Evolutionary conservation across 2,113 vertebrate species (phyloP), one percentile per base, ranked within the genome.

Genomic region (Embiotoca jacksoni): DNA sequence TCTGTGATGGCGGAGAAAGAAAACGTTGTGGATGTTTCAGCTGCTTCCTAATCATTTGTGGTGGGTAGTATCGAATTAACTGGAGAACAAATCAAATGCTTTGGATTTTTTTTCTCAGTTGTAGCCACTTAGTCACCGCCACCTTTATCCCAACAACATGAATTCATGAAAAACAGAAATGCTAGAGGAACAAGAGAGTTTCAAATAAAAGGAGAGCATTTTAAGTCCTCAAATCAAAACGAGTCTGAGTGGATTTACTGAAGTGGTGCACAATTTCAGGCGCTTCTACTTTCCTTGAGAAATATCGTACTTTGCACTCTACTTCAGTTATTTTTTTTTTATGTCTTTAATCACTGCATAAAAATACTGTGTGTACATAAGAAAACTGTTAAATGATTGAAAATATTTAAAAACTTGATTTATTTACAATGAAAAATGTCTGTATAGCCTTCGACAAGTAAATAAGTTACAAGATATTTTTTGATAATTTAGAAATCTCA

Each of bases 1-100:
- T 83, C 59, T 32, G 30, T 83, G 66, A 73, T 52, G 71, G 82
- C 78, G 73, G 63, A 44, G 69, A 66, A 60, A 13, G 69, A 75
- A 77, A 78, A 83, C 61, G 52, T 75, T 83, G 58, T 69, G 74
- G 75, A 70, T 76, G 71, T 85, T 82, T 81, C 61, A 80, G 78
- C 80, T 79, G 79, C 63, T 80, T 67, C 81, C 54, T 68, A 70
- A 84, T 91, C 80, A 92, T 90, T 90, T 84, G 79, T 88, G 71
- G 80, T 36, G 15, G 0, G 64, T 54, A 77, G 73, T 59, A 71
- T 84, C 64, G 61, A 80, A 68, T 78, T 74, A 41, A 78, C 68
- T 79, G 63, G 47, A 74, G 62, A 82, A 73, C 59, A 65, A 35
- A 74, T 39, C 33, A 23, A 41, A 57, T 32, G 39, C 41, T 53